phyloP scores from a whole-genome alignment of 2,888 invertebrate species.

The Reticulitermes lucifugus region DNA sequence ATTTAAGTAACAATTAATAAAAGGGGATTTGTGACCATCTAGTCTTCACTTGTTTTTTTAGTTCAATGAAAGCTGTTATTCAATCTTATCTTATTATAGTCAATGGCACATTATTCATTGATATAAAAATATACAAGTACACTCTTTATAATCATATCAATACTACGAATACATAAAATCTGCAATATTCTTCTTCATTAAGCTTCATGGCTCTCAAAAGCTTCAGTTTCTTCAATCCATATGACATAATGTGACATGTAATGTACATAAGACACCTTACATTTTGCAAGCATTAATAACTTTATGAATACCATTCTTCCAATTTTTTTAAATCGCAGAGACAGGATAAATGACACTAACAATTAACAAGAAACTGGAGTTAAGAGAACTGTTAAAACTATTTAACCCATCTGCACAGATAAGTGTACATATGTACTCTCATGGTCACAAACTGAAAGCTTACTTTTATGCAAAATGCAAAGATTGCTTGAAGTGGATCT shows the following conservation, averaged over 20 bases:
- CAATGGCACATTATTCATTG: conserved; percentile 10
- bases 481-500: too few species aligned
- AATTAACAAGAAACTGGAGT: too few species aligned
- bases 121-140: conserved; percentile 26
- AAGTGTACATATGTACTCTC: too few species aligned
- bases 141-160: background rate
- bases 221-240: background rate
- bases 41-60: background rate
- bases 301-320: background rate
- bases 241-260: background rate
- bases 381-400: too few species aligned
- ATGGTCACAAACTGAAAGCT: too few species aligned
- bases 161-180: background rate
- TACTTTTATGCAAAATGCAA: too few species aligned
- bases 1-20: conserved; percentile 12
- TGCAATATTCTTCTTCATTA: background rate
- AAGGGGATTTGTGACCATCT: conserved; percentile 27
- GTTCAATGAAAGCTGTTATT: background rate
- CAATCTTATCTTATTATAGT: background rate
- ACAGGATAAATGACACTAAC: too few species aligned
- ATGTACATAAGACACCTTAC: background rate
- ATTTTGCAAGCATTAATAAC: conserved; percentile 1
- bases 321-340: too few species aligned
- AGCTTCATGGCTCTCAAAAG: background rate
- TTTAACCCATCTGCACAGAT: too few species aligned